Base-by-base conservation (phyloP, 2,797 vertebrate species). In the Micrastur ruficollis region DNA sequence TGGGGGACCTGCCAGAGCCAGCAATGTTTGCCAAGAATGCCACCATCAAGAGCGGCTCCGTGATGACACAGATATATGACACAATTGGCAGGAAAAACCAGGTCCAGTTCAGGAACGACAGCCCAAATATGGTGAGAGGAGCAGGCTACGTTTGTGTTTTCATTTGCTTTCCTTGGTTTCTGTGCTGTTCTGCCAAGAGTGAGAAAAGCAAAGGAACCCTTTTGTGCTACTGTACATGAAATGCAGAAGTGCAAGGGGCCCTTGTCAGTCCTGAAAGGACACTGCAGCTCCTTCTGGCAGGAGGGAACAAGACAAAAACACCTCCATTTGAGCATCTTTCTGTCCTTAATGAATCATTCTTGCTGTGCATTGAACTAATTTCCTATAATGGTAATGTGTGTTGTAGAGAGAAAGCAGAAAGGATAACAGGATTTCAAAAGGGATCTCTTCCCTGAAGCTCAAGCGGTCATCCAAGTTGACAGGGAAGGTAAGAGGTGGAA, bases 1-100 rank as follows among this genome's bases (percentile, higher is more conserved):
- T 99, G 99, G 99, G 99, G 22, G 99, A 99, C 86, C 98, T 99
- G 36, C 99, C 99, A 4, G 99, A 99, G 94, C 99, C 99, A 14
- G 98, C 97, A 80, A 96, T 97, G 50, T 97, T 97, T 86, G 87
- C 97, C 59, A 98, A 91, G 81, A 98, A 80, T 47, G 40, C 66
- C 52, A 92, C 40, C 42, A 88, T 27, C 63, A 94, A 29, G 36
- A 97, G 50, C 4, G 31, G 92, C 87, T 98, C 98, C 0, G 20
- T 97, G 79, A 94, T 96, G 87, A 96, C 27, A 70, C 97, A 98
- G 63, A 96, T 98, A 80, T 97, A 96, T 9, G 92, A 97, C 62
- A 95, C 87, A 7, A 62, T 97, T 90, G 93, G 90, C 86, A 97
- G 65, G 70, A 96, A 92, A 70, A 92, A 42, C 40, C 85, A 93